Evolutionary conservation across 1,140 invertebrate species (phyloP), one percentile per base, ranked within the genome.

Genomic region (Lepeophtheirus salmonis): DNA sequence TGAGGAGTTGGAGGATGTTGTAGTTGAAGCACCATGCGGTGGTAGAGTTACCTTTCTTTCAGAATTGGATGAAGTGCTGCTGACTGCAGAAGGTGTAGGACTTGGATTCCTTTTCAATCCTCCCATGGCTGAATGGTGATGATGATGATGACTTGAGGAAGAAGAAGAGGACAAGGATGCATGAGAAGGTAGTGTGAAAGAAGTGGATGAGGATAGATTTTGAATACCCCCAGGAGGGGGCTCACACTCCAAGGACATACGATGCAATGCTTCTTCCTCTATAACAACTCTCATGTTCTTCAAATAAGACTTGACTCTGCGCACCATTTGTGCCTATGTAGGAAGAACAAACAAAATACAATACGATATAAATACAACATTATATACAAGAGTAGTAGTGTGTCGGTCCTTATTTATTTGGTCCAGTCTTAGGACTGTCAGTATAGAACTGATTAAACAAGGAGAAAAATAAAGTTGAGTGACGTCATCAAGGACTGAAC

Each of bases 301-400:
- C 24, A 97, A 74, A 73, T 98, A 97, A 0, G 92, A 86, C 70
- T 95, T 95, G 0, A 97, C 92, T 51, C 90, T 75, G 4, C 91
- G 77, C 16, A 92, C 88, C 92, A 97, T 97, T 73, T 97, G 89
- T 21, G 90, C 89, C 77, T 78, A 64, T 0, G 67, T 56, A 63
- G n/a, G n/a, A n/a, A n/a, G n/a, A n/a, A n/a, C n/a, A n/a, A n/a
- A n/a, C n/a, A n/a, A n/a, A n/a, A n/a, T n/a, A n/a, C n/a, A n/a
- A n/a, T n/a, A n/a, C n/a, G n/a, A n/a, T n/a, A n/a, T n/a, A n/a
- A n/a, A n/a, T 22, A 63, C 53, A 65, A 57, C n/a, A 51, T 60
- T 14, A 52, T 52, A 12, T 52, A 10, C 50, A n/a, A 52, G 14
- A 52, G 10, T 52, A 20, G 6, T 17, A 6, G 10, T n/a, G n/a